A percentile compares a stretch with the other conserved stretches of the same genome.
These are phyloP conservation scores for Haliaeetus leucogaster DNA, from an alignment of 2,113 vertebrate genomes.

Conservation along the genomic window DNA sequence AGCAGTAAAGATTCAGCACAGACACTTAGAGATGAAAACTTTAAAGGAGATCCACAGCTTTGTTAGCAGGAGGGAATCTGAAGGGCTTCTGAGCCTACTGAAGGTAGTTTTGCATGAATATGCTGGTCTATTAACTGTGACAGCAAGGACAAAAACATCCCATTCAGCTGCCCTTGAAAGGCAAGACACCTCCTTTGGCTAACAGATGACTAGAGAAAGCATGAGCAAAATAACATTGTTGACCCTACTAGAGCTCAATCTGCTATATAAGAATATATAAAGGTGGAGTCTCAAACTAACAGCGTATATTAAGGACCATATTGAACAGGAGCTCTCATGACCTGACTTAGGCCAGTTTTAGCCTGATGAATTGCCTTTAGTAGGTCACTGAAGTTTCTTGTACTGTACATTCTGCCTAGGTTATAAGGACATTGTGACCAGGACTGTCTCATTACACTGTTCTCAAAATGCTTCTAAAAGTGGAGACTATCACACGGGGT, in stretches of 20 bases:
- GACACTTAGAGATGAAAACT: neutral
- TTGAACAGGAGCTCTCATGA: neutral
- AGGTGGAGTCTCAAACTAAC: neutral
- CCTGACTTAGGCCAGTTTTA: neutral
- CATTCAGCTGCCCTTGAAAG: neutral
- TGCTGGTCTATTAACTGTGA: neutral
- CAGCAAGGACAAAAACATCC: neutral
- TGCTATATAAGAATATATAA: neutral
- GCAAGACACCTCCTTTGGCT: neutral
- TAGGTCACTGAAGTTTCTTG: neutral
- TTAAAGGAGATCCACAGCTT: neutral
- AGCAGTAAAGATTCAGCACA: neutral
- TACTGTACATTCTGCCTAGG: neutral
- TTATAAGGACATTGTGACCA: neutral
- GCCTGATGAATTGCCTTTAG: neutral
- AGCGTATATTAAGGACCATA: neutral
- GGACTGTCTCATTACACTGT: neutral
- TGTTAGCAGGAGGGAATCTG: neutral
- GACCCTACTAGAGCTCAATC: neutral
- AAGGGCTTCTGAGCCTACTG: neutral
- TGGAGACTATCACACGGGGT: neutral
- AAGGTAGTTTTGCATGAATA: neutral
- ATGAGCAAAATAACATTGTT: accelerated
- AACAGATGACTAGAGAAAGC: neutral
- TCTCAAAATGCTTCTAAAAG: neutral